These are phyloP conservation scores for Heliconius melpomene DNA, from an alignment of 1,140 invertebrate species.

Conservation along the genomic window DNA sequence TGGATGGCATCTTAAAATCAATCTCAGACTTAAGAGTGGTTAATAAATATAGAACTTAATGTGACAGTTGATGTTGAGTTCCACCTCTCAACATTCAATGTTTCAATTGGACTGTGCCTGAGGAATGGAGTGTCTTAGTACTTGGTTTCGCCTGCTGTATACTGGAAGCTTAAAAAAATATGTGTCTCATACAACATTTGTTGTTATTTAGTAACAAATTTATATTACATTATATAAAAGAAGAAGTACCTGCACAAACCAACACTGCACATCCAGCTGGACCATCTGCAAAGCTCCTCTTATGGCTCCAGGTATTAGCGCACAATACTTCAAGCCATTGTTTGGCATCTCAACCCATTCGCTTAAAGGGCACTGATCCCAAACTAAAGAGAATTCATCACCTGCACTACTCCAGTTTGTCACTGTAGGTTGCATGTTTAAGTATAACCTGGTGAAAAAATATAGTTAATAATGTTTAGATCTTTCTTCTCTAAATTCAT, in stretches of 20 bases:
- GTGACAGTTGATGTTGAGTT: no score
- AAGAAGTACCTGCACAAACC: constrained; percentile 85
- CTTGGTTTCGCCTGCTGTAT: no score
- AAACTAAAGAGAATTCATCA: constrained; percentile 97
- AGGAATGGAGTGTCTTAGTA: no score
- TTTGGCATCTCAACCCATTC: constrained; percentile 99
- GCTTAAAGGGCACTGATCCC: constrained; percentile 97
- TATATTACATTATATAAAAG: neutral
- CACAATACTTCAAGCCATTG: constrained; percentile 96
- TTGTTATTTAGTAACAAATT: no score
- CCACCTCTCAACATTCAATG: no score
- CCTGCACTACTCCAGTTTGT: constrained; percentile 96
- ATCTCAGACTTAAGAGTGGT: no score
- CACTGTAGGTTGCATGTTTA: constrained; percentile 94
- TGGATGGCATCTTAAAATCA: no score
- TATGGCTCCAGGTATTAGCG: constrained; percentile 95
- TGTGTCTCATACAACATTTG: no score
- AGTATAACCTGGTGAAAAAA: constrained; percentile 90
- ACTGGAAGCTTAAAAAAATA: no score
- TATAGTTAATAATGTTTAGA: neutral
- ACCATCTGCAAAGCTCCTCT: constrained; percentile 99
- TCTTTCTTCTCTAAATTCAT: no score
- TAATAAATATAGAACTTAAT: no score
- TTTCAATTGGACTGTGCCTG: no score
- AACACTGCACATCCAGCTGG: constrained; percentile 89